phyloP scores from a whole-genome alignment of 2,888 invertebrate genomes.

The Cremastobaeus sp. region DNA sequence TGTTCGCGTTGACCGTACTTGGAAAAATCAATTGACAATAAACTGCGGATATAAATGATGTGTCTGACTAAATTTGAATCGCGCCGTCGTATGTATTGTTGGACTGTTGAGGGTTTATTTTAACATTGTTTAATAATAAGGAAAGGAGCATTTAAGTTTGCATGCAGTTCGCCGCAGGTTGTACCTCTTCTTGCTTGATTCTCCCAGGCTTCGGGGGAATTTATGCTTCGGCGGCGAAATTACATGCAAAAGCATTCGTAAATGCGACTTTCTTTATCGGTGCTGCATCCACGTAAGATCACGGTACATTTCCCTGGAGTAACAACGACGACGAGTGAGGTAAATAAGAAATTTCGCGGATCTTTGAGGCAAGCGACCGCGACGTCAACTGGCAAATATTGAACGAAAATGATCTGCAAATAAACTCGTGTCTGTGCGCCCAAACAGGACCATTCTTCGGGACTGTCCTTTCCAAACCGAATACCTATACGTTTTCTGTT shows the following conservation, averaged over 20 bases:
- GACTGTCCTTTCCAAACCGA: slow-evolving; percentile 20
- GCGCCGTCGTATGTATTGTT: no score
- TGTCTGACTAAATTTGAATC: no score
- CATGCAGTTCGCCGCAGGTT: slow-evolving; percentile 22
- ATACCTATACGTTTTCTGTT: not conserved
- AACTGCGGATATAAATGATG: no score
- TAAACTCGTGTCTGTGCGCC: slow-evolving; percentile 11
- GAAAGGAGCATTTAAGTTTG: slow-evolving; percentile 40
- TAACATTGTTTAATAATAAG: slow-evolving; percentile 41
- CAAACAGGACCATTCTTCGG: slow-evolving; percentile 16
- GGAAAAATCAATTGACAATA: no score
- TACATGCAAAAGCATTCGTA: slow-evolving; percentile 59
- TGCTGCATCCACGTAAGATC: slow-evolving; percentile 49
- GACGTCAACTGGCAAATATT: slow-evolving; percentile 54
- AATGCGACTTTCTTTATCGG: slow-evolving; percentile 59
- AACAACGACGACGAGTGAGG: slow-evolving; percentile 38
- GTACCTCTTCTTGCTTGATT: slow-evolving; percentile 27
- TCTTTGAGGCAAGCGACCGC: slow-evolving; percentile 46
- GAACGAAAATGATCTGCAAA: slow-evolving; percentile 49
- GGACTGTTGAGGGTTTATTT: slow-evolving; percentile 31
- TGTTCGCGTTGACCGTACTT: no score
- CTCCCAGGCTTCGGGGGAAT: slow-evolving; percentile 52
- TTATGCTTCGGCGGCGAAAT: slow-evolving; percentile 54
- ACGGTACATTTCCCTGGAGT: slow-evolving; percentile 59
- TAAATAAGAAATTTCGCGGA: slow-evolving; percentile 58